phyloP scores from a whole-genome alignment of 2,113 vertebrate species.

The Neogobius melanostomus region DNA sequence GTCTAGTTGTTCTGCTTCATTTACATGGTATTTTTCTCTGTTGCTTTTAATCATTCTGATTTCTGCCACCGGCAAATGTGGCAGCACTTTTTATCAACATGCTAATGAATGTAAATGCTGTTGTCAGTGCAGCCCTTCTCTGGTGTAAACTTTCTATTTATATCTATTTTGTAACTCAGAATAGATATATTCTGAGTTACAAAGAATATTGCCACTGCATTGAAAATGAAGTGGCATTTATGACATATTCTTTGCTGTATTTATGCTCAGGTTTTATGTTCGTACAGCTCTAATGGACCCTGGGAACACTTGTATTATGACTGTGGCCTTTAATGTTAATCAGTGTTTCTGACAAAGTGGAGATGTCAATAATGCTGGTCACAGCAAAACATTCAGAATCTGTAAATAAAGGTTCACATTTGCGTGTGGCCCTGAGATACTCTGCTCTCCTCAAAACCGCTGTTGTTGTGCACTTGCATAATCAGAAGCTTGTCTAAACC shows the following conservation, averaged over 20 bases:
- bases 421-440: background rate
- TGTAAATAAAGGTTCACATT: too few species aligned
- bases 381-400: too few species aligned
- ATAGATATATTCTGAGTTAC: too few species aligned
- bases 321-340: conserved; percentile 49
- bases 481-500: background rate
- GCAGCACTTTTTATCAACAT: conserved; percentile 62
- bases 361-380: background rate
- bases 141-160: conserved; percentile 34
- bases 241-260: too few species aligned
- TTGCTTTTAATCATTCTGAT: conserved; percentile 46
- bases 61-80: conserved; percentile 54
- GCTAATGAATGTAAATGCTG: conserved; percentile 74
- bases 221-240: conserved; percentile 32
- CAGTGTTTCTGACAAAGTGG: conserved; percentile 31
- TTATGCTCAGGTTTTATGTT: too few species aligned
- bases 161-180: conserved; percentile 49
- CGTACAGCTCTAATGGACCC: conserved; percentile 5
- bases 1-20: background rate
- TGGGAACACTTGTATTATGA: conserved; percentile 52
- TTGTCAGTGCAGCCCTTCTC: conserved; percentile 44
- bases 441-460: background rate
- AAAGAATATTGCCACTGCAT: conserved; percentile 1
- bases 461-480: background rate
- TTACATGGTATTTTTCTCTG: background rate